A percentile compares a stretch with the other conserved stretches of the same genome.
Evolutionary conservation across 2,797 vertebrate species (phyloP).

Genomic region (Zalophus californianus): DNA sequence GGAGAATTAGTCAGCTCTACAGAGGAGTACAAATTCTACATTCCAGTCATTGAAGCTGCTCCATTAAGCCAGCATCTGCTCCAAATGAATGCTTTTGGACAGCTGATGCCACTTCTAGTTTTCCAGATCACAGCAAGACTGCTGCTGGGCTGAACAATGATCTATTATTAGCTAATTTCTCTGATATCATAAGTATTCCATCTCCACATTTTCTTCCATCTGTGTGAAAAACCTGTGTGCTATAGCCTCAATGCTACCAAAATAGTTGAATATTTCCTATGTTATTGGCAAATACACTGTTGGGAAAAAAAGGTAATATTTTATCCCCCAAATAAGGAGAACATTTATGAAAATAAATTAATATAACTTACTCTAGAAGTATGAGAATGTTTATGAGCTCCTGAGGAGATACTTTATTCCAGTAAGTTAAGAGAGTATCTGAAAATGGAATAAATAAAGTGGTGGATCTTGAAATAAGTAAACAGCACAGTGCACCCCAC

Average conservation of each 20-base stretch:
- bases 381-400: slow-evolving; percentile 96
- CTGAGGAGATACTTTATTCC: slow-evolving; percentile 96
- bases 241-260: not conserved
- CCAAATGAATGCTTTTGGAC: slow-evolving; percentile 28
- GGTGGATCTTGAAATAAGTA: slow-evolving; percentile 54
- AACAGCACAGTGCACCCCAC: not conserved
- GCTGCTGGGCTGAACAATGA: not conserved
- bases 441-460: slow-evolving; percentile 75
- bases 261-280: slow-evolving; percentile 11
- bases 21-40: slow-evolving; percentile 24
- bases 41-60: slow-evolving; percentile 8
- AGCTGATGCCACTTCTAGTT: slow-evolving; percentile 8
- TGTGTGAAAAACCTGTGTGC: not conserved
- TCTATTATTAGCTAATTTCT: slow-evolving; percentile 47
- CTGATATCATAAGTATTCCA: not conserved
- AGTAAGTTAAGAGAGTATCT: slow-evolving; percentile 95
- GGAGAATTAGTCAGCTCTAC: slow-evolving; percentile 40
- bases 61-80: slow-evolving; percentile 42
- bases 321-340: not conserved
- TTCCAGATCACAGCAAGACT: slow-evolving; percentile 22
- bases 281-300: slow-evolving; percentile 28
- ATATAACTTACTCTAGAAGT: slow-evolving; percentile 95
- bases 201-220: not conserved
- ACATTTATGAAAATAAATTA: slow-evolving; percentile 56
- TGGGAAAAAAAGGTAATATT: not conserved